phyloP scores from a whole-genome alignment of 2,888 invertebrate species.

The Entomobrya proxima region DNA sequence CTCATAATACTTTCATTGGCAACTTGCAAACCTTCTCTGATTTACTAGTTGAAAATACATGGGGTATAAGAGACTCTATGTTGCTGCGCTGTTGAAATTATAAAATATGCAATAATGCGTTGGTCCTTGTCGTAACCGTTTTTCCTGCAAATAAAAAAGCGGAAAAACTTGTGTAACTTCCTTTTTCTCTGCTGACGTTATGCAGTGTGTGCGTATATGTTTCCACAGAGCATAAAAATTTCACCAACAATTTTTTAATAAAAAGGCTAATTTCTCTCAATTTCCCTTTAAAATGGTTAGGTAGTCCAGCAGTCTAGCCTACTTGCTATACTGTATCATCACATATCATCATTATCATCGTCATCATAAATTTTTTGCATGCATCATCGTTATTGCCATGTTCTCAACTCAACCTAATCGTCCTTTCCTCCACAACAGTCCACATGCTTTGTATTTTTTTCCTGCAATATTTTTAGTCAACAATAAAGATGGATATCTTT shows the following conservation, averaged over 20 bases:
- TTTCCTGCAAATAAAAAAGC: neutral
- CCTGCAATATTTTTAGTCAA: no score
- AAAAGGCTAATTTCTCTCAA: slow-evolving; percentile 59
- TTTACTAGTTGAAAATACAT: slow-evolving; percentile 50
- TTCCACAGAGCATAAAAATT: neutral
- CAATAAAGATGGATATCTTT: slow-evolving; percentile 38
- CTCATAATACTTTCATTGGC: slow-evolving; percentile 64
- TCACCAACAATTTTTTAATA: slow-evolving; percentile 45
- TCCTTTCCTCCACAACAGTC: neutral
- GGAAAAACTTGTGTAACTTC: neutral
- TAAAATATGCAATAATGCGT: slow-evolving; percentile 56
- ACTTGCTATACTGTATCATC: neutral
- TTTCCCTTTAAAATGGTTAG: no score
- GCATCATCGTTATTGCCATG: slow-evolving; percentile 28
- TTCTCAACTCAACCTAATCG: neutral
- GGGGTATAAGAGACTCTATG: slow-evolving; percentile 26
- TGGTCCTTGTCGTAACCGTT: neutral
- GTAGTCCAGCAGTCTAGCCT: neutral
- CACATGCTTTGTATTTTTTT: neutral
- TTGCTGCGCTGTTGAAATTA: neutral
- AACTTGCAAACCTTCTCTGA: slow-evolving; percentile 62
- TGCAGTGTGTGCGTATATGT: neutral
- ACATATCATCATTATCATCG: slow-evolving; percentile 24
- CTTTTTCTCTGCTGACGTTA: no score
- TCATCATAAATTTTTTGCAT: slow-evolving; percentile 56